Base-by-base conservation (phyloP, 30 jellyfish, hydroid and myxozoan genomes). In the Aurelia aurita region DNA sequence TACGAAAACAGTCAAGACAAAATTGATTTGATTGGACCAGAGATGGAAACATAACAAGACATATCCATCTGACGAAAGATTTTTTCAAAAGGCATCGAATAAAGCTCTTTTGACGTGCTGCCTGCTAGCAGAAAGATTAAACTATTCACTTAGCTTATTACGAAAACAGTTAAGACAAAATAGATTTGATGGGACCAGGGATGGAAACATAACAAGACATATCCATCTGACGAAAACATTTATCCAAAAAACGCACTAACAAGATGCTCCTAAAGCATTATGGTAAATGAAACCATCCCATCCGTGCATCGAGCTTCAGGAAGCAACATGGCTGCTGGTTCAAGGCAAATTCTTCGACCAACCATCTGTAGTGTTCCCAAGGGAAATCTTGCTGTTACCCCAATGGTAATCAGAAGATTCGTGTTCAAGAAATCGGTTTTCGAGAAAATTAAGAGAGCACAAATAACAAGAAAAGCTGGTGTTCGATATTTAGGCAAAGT, bases 311-410 rank as follows among this genome's bases (percentile, higher is more conserved):
- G 63, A 25, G 18, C 62, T 15, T 55, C 84, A 20, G 76, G 55
- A 15, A 39, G 27, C 45, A 80, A 65, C 60, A 80, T 80, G 90
- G 59, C 84, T 31, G 54, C 72, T 12, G 51, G 39, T n/a, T 21
- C 90, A 22, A 80, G 90, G 49, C 19, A 49, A 29, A 47, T 67
- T 19, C 90, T 80, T 7, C 54, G 84, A 20, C 90, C 90, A 47
- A 66, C 90, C 20, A 66, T 80, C 18, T 80, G 90, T 82, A 80
- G 83, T 67, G 90, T 80, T 14, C 64, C 83, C 18, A 80, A 44
- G 43, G 90, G 84, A 20, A 66, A 57, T 51, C 76, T 80, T n/a
- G 90, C 90, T 10, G 83, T 80, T 2, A 80, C 81, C 12, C 90
- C 90, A 54, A 68, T 49, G 45, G 28, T 80, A 3, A 11, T 80